These are phyloP conservation scores for Ptilorrhoa leucosticta DNA, from an alignment of 2,113 vertebrate genomes.

Conservation along the genomic window DNA sequence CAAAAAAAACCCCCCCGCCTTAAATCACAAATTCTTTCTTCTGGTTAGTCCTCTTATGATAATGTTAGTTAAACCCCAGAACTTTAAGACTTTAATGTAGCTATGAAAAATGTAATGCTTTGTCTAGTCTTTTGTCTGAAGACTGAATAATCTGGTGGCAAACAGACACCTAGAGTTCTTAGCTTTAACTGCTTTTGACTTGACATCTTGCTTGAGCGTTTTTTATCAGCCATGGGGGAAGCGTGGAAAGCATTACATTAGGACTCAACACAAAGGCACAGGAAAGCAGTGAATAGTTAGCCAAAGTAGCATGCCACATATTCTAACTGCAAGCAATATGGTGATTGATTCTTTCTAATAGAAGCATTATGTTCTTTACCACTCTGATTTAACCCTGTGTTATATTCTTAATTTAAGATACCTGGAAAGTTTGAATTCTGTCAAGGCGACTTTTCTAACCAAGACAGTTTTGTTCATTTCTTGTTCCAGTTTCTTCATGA, in stretches of 20 bases:
- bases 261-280: background rate
- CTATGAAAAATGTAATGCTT: background rate
- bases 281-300: background rate
- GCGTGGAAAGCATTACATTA: background rate
- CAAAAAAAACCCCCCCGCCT: background rate
- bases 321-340: background rate
- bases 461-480: background rate
- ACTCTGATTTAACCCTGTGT: background rate
- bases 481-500: background rate
- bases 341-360: background rate
- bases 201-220: background rate
- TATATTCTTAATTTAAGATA: background rate
- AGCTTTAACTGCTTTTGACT: background rate
- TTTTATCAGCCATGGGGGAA: background rate
- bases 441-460: background rate
- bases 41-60: background rate
- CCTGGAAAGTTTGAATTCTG: background rate
- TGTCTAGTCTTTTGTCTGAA: background rate
- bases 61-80: background rate
- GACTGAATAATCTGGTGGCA: background rate
- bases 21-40: background rate
- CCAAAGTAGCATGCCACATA: background rate
- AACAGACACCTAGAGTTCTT: background rate
- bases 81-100: background rate
- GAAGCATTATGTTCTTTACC: background rate